Evolutionary conservation across 2,888 invertebrate species (phyloP), one percentile per base, ranked within the genome.

Genomic region (Drosophila stalkeri): DNA sequence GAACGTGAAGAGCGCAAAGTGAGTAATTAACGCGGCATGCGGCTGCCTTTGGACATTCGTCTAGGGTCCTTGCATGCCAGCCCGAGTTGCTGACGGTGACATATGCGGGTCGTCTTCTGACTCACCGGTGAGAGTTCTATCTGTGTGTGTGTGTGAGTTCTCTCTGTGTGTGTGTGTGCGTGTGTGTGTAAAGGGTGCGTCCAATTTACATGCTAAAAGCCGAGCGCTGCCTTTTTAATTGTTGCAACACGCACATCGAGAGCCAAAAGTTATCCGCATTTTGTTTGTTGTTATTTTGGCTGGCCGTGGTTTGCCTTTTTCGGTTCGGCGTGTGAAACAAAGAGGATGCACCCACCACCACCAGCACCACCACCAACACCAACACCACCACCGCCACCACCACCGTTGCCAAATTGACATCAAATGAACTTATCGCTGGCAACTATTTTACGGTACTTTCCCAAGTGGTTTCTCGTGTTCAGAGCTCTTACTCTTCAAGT

Each of bases 21-120:
- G 82, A 86, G 86, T 86, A 86, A 86, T 86, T 86, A 86, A 86
- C 86, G 82, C 89, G 77, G 89, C 89, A 85, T 82, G 89, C 83
- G 89, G 73, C 82, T 16, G 68, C 73, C 80, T 69, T 75, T 59
- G 63, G 62, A 52, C 63, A 69, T 66, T 70, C 78, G 78, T 75
- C 83, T 81, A 83, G 88, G 88, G 88, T 85, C 86, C 86, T 82
- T 70, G 81, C 61, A 27, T 27, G 27, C 27, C 27, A 6, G 27
- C 27, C 27, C 0, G 82, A 69, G 74, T 74, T 59, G 78, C 59
- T 69, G 49, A 51, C 37, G 74, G 82, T 85, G 85, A 88, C 86
- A 85, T 86, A 85, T 85, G 85, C 85, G 85, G 85, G 85, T 85
- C 82, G 75, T 79, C 78, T 70, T 67, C 61, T 70, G 79, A 81